Percentiles rank a stretch among this genome's conserved stretches.
These are phyloP conservation scores for Saiga tatarica DNA, from an alignment of 2,113 vertebrate species.

Conservation along the genomic window DNA sequence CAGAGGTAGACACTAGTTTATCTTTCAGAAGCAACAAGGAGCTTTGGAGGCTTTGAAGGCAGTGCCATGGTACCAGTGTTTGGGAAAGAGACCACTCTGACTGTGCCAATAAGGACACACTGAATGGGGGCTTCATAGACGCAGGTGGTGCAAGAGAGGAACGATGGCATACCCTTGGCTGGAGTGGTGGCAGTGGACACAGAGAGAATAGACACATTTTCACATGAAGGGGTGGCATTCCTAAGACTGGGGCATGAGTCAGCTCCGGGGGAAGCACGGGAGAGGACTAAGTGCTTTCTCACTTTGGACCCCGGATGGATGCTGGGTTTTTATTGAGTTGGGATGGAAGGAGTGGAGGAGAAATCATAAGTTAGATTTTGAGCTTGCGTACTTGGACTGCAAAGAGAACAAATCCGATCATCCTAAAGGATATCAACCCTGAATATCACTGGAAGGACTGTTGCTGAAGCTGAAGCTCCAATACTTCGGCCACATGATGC, in stretches of 20 bases:
- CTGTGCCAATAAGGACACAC: background rate
- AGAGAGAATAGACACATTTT: background rate
- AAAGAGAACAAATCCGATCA: background rate
- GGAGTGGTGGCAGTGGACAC: background rate
- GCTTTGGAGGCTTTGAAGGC: background rate
- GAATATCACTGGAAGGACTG: background rate
- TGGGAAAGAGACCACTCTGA: background rate
- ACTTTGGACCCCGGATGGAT: background rate
- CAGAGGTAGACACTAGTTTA: background rate
- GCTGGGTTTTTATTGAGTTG: background rate
- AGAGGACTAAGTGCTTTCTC: background rate
- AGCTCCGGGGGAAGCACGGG: rapidly evolving
- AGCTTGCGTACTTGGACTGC: background rate
- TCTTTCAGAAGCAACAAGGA: background rate
- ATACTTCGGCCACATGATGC: background rate
- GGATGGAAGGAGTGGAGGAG: background rate
- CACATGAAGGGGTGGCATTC: background rate
- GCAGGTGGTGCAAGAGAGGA: background rate
- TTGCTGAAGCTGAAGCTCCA: background rate
- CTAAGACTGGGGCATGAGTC: background rate
- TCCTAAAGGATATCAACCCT: background rate
- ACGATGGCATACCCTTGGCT: rapidly evolving
- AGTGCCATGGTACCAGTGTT: rapidly evolving
- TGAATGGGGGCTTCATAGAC: background rate
- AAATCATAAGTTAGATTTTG: background rate